These are phyloP conservation scores for Meandrusa payeni DNA, from an alignment of 2,888 invertebrate genomes.

Conservation along the genomic window DNA sequence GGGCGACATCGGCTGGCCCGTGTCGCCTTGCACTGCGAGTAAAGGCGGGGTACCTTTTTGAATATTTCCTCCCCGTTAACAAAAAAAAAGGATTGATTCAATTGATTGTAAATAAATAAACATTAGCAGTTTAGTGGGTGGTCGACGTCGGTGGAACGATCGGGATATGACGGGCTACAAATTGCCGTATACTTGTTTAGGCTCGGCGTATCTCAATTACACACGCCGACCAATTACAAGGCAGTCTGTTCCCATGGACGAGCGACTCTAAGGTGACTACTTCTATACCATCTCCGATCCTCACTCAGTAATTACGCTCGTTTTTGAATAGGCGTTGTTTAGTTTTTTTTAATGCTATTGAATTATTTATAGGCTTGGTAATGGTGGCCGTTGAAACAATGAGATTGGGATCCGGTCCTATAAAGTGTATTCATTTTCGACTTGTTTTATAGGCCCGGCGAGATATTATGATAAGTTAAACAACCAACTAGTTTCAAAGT, in stretches of 20 bases:
- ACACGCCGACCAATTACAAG: conserved; percentile 52
- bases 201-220: conserved; percentile 58
- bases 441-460: conserved; percentile 15
- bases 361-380: conserved; percentile 45
- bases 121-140: conserved; percentile 44
- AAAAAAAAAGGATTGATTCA: too few relatives aligned
- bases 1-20: too few relatives aligned
- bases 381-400: conserved; percentile 34
- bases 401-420: conserved; percentile 42
- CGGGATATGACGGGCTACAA: conserved; percentile 49
- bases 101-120: too few relatives aligned
- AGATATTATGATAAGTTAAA: conserved; percentile 25
- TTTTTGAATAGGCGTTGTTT: conserved; percentile 32
- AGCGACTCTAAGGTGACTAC: conserved; percentile 31
- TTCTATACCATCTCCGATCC: conserved; percentile 20
- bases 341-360: conserved; percentile 44
- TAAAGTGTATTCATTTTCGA: conserved; percentile 35
- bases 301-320: conserved; percentile 21
- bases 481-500: conserved; percentile 12
- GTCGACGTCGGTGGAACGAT: conserved; percentile 47
- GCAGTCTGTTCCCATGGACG: conserved; percentile 51
- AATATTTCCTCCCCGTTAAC: too few relatives aligned
- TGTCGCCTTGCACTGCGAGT: too few relatives aligned
- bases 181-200: conserved; percentile 51
- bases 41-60: too few relatives aligned